These are phyloP conservation scores for Champsocephalus gunnari DNA, from an alignment of 2,797 vertebrate species.

Conservation along the genomic window DNA sequence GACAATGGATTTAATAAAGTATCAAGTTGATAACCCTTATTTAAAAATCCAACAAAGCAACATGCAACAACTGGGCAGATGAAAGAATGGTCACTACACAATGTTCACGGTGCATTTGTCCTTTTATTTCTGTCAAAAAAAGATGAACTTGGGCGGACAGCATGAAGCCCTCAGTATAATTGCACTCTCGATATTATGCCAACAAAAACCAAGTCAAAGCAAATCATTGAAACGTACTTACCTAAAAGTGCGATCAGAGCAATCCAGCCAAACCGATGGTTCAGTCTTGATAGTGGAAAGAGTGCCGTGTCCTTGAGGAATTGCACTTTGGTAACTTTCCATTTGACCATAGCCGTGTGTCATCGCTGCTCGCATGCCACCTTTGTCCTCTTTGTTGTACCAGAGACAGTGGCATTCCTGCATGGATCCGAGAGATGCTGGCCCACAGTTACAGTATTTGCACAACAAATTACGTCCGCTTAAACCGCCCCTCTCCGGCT, in stretches of 20 bases:
- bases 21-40: not conserved
- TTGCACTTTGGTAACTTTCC: slow-evolving; percentile 75
- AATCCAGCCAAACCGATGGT: slow-evolving; percentile 66
- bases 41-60: not conserved
- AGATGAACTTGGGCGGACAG: not conserved
- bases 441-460: slow-evolving; percentile 69
- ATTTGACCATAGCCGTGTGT: slow-evolving; percentile 62
- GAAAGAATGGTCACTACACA: not conserved
- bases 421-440: slow-evolving; percentile 40
- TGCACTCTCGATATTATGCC: not conserved
- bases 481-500: slow-evolving; percentile 27
- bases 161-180: not conserved
- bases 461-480: slow-evolving; percentile 48
- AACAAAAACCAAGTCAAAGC: not conserved
- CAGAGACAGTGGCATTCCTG: slow-evolving; percentile 69
- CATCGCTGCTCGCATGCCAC: slow-evolving; percentile 32
- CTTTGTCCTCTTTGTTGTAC: slow-evolving; percentile 46
- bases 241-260: slow-evolving; percentile 71
- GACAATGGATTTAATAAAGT: not conserved
- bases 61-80: not conserved
- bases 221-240: slow-evolving; percentile 39
- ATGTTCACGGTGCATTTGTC: slow-evolving; percentile 5
- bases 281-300: slow-evolving; percentile 74
- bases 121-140: slow-evolving; percentile 25
- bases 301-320: slow-evolving; percentile 52